A percentile compares a stretch with the other conserved stretches of the same genome.
These are phyloP conservation scores for Cavia porcellus DNA, from an alignment of 2,113 vertebrate species.

Conservation along the genomic window DNA sequence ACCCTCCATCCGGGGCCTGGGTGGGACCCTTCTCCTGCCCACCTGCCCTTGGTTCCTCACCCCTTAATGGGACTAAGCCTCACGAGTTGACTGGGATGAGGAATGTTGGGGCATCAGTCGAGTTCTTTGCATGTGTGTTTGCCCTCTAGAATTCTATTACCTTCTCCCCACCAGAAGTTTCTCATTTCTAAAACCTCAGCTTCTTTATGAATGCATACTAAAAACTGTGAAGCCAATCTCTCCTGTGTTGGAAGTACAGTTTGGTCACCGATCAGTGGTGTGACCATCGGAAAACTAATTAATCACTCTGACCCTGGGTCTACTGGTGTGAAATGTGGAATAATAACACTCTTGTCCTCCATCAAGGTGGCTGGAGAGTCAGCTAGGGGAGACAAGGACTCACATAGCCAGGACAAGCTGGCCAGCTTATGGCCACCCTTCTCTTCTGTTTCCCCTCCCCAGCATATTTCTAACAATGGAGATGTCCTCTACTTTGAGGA, in stretches of 20 bases:
- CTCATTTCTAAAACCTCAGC: background rate
- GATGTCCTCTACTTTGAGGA: background rate
- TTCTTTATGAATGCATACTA: rapidly evolving
- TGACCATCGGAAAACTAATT: background rate
- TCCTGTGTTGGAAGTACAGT: background rate
- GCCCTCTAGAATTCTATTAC: rapidly evolving
- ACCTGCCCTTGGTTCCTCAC: background rate
- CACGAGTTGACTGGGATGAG: background rate
- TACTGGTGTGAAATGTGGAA: background rate
- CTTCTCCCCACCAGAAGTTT: too few relatives aligned
- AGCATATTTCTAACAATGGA: background rate
- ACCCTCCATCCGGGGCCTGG: background rate
- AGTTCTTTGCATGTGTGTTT: background rate
- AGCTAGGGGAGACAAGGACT: background rate
- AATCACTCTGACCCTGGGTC: background rate
- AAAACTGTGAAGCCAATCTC: background rate
- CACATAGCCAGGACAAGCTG: background rate
- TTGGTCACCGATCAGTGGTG: background rate
- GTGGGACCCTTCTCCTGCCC: background rate
- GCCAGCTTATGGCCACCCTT: rapidly evolving
- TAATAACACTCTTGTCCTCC: too few relatives aligned
- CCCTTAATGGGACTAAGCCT: too few relatives aligned
- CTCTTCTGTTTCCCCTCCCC: too few relatives aligned
- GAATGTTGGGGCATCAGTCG: rapidly evolving
- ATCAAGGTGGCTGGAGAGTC: background rate